phyloP scores from a whole-genome alignment of 2,113 vertebrate genomes.

The Cricetomys ansorgei region DNA sequence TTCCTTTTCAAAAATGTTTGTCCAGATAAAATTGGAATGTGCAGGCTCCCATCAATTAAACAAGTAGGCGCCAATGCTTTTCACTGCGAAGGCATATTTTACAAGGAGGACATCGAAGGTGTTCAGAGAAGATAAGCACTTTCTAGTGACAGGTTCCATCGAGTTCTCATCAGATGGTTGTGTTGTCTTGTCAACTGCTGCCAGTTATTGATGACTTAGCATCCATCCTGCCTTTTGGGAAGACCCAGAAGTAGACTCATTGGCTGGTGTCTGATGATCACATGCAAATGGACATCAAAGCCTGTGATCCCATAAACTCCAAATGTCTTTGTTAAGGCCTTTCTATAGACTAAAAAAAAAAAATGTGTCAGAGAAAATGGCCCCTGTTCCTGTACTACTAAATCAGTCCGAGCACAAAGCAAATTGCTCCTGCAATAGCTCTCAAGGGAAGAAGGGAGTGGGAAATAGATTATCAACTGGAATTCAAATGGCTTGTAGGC shows the following conservation, averaged over 20 bases:
- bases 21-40: constrained; percentile 58
- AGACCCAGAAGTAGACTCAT: neutral
- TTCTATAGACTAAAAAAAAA: neutral
- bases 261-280: neutral
- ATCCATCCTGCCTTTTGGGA: constrained; percentile 28
- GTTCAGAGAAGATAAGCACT: constrained; percentile 65
- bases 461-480: neutral
- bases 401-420: neutral
- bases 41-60: constrained; percentile 56
- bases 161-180: constrained; percentile 53
- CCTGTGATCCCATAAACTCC: constrained; percentile 12
- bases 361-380: constrained; percentile 12
- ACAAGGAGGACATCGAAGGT: constrained; percentile 25
- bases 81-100: constrained; percentile 52
- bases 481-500: neutral
- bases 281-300: constrained; percentile 53
- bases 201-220: constrained; percentile 57
- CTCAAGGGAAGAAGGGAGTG: neutral
- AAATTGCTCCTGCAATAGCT: constrained; percentile 13
- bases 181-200: constrained; percentile 60
- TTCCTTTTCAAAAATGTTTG: constrained; percentile 27
- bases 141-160: constrained; percentile 18
- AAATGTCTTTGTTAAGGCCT: constrained; percentile 42
- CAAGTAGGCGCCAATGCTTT: constrained; percentile 21
- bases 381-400: neutral